phyloP scores from a whole-genome alignment of 2,113 vertebrate species.

The Anser brachyrhynchus region DNA sequence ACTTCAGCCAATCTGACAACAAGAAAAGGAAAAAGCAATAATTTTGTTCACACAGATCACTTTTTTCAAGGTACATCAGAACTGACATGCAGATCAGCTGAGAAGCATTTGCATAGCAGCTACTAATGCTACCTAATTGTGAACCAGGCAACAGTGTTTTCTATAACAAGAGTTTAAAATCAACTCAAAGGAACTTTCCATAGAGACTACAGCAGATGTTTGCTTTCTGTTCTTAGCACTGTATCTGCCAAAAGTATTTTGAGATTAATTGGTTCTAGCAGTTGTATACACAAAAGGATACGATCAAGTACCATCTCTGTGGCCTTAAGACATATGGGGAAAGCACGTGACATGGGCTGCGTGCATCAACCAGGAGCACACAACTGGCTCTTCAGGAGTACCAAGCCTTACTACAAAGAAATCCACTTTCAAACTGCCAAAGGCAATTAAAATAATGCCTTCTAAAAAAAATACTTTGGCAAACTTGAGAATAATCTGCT shows the following conservation, averaged over 20 bases:
- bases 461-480: not conserved
- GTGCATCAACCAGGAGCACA: not conserved
- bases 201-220: not conserved
- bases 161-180: not conserved
- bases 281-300: not conserved
- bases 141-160: not conserved
- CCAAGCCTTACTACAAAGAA: not conserved
- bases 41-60: not conserved
- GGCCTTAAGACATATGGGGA: not conserved
- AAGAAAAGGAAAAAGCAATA: not conserved
- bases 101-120: not conserved
- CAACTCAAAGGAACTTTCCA: not conserved
- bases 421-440: not conserved
- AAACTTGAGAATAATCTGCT: not conserved
- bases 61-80: not conserved
- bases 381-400: not conserved
- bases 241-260: not conserved
- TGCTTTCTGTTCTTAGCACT: not conserved
- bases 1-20: not conserved
- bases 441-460: not conserved
- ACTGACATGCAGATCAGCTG: not conserved
- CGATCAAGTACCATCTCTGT: not conserved
- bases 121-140: not conserved
- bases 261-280: not conserved
- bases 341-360: not conserved